phyloP scores from a whole-genome alignment of 2,888 invertebrate genomes.

The Dastarcus helophoroides region DNA sequence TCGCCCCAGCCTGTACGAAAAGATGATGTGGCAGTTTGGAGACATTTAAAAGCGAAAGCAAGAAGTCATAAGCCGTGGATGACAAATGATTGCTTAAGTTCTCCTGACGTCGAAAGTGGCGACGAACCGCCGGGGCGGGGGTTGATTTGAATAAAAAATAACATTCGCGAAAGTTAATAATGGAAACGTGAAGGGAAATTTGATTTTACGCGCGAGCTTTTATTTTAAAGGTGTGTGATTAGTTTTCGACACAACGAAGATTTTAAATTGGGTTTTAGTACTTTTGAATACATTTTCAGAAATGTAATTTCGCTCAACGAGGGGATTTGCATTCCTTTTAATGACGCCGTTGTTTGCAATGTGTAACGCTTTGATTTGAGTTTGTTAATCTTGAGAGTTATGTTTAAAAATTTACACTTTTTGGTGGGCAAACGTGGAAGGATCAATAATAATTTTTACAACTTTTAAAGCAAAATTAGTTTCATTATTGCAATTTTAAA shows the following conservation, averaged over 20 bases:
- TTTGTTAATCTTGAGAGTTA: no score
- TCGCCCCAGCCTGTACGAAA: no score
- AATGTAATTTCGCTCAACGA: slow-evolving; percentile 28
- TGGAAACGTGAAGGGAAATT: slow-evolving; percentile 39
- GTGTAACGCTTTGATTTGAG: no score
- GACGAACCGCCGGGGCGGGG: slow-evolving; percentile 12
- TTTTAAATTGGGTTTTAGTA: slow-evolving; percentile 37
- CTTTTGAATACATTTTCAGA: slow-evolving; percentile 30
- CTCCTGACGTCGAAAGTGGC: slow-evolving; percentile 20
- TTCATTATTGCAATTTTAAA: no score
- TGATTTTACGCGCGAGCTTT: slow-evolving; percentile 34
- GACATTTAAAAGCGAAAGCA: slow-evolving; percentile 12
- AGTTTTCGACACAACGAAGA: slow-evolving; percentile 35
- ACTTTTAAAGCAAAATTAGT: no score
- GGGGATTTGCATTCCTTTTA: slow-evolving; percentile 19
- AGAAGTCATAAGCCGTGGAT: slow-evolving; percentile 33
- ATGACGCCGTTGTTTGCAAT: slow-evolving; percentile 12
- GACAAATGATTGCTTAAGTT: slow-evolving; percentile 35
- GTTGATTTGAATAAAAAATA: slow-evolving; percentile 39
- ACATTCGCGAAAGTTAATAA: slow-evolving; percentile 39
- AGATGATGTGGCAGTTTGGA: slow-evolving; percentile 11
- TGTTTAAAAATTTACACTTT: no score
- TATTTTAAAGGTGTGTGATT: slow-evolving; percentile 37
- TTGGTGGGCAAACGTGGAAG: no score
- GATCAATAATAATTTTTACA: no score